Percentiles rank a stretch among this genome's conserved stretches.
These are phyloP conservation scores for Avahi laniger DNA, from an alignment of 2,797 vertebrate species.

Conservation along the genomic window DNA sequence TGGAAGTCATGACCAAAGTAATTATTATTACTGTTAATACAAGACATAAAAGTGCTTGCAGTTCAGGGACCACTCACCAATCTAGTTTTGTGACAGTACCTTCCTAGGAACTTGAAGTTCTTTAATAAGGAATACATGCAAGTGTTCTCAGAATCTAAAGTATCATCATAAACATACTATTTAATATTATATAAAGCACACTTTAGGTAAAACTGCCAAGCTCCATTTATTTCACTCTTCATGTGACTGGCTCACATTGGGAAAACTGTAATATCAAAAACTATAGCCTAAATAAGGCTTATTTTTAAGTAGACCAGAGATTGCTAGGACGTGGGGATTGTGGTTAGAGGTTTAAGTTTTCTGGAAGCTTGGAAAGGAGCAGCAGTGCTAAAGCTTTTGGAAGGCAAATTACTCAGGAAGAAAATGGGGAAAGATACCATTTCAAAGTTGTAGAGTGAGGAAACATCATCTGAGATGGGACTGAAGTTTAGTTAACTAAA, in stretches of 20 bases:
- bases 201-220: not conserved
- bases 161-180: not conserved
- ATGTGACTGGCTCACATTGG: not conserved
- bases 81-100: not conserved
- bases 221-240: not conserved
- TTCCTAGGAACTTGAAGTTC: not conserved
- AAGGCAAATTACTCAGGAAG: not conserved
- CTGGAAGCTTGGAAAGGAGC: not conserved
- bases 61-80: not conserved
- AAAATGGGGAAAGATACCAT: not conserved
- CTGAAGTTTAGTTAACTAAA: not conserved
- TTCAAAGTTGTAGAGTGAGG: not conserved
- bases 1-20: not conserved
- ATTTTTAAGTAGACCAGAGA: not conserved
- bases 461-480: not conserved
- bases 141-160: not conserved
- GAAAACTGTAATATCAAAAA: not conserved
- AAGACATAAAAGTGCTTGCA: not conserved
- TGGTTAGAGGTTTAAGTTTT: not conserved
- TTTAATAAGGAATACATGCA: not conserved
- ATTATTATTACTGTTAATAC: not conserved
- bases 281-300: not conserved
- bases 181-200: not conserved
- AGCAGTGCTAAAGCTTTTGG: too few species aligned
- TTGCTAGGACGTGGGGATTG: not conserved